Percentiles rank a stretch among this genome's conserved stretches.
phyloP scores from a whole-genome alignment of 1,140 invertebrate species.

The Papilio xuthus region DNA sequence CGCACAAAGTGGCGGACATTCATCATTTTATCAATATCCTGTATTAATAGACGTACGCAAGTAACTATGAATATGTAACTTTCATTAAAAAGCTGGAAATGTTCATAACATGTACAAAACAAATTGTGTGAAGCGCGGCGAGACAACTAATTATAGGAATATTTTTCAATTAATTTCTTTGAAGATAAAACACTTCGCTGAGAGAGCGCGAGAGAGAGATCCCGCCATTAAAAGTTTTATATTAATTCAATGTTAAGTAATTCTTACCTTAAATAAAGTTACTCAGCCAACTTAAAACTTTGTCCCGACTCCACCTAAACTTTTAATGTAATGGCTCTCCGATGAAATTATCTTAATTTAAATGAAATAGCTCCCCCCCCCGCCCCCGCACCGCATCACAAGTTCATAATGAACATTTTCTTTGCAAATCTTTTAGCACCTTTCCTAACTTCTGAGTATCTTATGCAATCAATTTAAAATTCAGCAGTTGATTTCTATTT shows the following conservation, averaged over 20 bases:
- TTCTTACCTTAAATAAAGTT: slow-evolving; percentile 9
- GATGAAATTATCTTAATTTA: slow-evolving; percentile 15
- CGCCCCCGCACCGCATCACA: neutral
- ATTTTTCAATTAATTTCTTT: neutral
- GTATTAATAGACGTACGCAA: too few relatives aligned
- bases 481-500: neutral
- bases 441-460: slow-evolving; percentile 3
- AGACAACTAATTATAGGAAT: neutral
- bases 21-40: too few relatives aligned
- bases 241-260: slow-evolving; percentile 5
- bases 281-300: slow-evolving; percentile 13
- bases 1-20: too few relatives aligned
- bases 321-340: slow-evolving; percentile 16
- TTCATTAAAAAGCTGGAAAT: too few relatives aligned
- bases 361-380: neutral
- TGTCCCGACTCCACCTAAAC: slow-evolving; percentile 2
- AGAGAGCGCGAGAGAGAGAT: too few relatives aligned
- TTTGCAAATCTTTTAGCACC: slow-evolving; percentile 14
- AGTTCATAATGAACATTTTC: slow-evolving; percentile 14
- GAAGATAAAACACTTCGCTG: neutral
- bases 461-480: neutral
- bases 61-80: too few relatives aligned
- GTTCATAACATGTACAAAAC: neutral
- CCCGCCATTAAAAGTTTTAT: neutral
- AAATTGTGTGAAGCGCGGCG: too few relatives aligned